Percentiles rank a stretch among this genome's conserved stretches.
Conservation (phyloP, 2,888 invertebrate genomes). For the Ophion obscuratus region DNA sequence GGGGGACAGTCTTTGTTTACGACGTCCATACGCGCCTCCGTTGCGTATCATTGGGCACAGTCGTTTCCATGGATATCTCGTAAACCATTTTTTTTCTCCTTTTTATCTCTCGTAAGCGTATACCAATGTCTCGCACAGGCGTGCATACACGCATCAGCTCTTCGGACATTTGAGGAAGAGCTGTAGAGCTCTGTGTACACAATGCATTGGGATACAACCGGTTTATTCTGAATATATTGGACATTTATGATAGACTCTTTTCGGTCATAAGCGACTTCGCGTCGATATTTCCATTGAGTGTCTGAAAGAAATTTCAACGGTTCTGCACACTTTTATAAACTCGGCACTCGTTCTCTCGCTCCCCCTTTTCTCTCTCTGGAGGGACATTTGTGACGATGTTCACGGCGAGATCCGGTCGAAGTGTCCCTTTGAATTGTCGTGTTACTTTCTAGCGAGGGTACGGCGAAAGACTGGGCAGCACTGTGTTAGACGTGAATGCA, state of each 20-base stretch:
- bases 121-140: background rate
- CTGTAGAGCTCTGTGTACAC: slow-evolving; percentile 7
- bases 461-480: background rate
- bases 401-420: slow-evolving; percentile 13
- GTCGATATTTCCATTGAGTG: slow-evolving; percentile 27
- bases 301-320: slow-evolving; percentile 42
- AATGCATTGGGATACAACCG: slow-evolving; percentile 9
- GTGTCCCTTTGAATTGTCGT: slow-evolving; percentile 30
- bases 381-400: slow-evolving; percentile 26
- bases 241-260: slow-evolving; percentile 50
- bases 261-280: slow-evolving; percentile 16
- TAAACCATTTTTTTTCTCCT: slow-evolving; percentile 2
- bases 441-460: background rate
- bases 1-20: slow-evolving; percentile 17
- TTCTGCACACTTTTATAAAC: background rate
- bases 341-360: background rate
- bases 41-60: slow-evolving; percentile 6
- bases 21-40: slow-evolving; percentile 8
- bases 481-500: slow-evolving; percentile 50
- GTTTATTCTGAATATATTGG: slow-evolving; percentile 39
- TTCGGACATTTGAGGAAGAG: background rate
- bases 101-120: slow-evolving; percentile 15
- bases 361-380: background rate
- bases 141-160: background rate
- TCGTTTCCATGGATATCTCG: slow-evolving; percentile 19